Evolutionary conservation across 2,797 vertebrate genomes (phyloP).

Genomic region (Rousettus madagascariensis): DNA sequence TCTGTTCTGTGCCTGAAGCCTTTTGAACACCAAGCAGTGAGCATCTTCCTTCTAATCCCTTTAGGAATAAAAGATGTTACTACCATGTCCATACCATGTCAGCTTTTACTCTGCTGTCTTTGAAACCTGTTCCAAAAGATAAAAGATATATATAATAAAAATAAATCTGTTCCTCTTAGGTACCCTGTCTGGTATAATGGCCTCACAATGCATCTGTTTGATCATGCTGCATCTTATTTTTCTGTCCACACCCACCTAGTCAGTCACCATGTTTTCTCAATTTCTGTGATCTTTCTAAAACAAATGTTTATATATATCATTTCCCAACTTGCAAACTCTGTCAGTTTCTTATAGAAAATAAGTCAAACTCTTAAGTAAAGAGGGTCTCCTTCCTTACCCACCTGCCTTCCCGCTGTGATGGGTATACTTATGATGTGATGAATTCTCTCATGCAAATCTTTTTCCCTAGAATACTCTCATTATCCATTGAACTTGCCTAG

Average conservation of each 20-base stretch:
- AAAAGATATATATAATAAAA: not conserved
- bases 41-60: not conserved
- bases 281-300: not conserved
- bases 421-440: not conserved
- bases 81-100: not conserved
- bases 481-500: not conserved
- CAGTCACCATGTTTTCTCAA: not conserved
- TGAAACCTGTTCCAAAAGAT: not conserved
- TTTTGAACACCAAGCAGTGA: conserved; percentile 8
- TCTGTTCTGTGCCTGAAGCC: not conserved
- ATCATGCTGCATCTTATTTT: not conserved
- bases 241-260: not conserved
- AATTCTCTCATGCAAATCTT: not conserved
- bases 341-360: not conserved
- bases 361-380: not conserved
- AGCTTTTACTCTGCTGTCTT: not conserved
- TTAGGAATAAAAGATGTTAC: not conserved
- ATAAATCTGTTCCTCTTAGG: not conserved
- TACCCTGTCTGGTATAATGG: not conserved
- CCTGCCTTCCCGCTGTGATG: not conserved
- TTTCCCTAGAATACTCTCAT: not conserved
- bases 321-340: not conserved
- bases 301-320: not conserved
- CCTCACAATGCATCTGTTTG: not conserved
- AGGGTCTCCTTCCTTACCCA: not conserved